A percentile compares a stretch with the other conserved stretches of the same genome.
Evolutionary conservation across 1,140 invertebrate species (phyloP).

Genomic region (Apis cerana): DNA sequence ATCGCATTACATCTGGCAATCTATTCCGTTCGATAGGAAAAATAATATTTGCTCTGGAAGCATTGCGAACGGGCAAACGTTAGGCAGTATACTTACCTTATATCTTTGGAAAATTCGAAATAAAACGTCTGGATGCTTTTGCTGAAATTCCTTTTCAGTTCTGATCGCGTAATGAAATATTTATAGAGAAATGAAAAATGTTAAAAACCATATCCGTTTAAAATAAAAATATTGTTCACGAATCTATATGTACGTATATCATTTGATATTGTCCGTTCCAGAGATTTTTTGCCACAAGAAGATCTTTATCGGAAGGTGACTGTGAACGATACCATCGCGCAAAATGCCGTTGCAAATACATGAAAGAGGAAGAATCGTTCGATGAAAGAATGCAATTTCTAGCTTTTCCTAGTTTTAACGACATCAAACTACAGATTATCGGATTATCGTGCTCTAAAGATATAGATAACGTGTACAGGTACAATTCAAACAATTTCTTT

Average conservation of each 20-base stretch:
- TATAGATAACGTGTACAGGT: conserved; percentile 63
- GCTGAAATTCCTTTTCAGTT: conserved; percentile 27
- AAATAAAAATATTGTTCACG: not conserved
- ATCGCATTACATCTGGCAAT: conserved; percentile 54
- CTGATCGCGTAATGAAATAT: conserved; percentile 16
- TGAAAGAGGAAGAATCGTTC: conserved; percentile 1
- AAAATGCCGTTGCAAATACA: conserved; percentile 21
- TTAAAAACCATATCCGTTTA: not conserved
- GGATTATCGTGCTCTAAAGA: conserved; percentile 69
- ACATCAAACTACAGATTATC: conserved; percentile 64
- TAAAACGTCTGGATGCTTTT: not conserved
- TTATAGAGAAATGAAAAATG: conserved; percentile 13
- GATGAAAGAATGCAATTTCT: conserved; percentile 49
- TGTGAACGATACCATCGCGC: conserved; percentile 38
- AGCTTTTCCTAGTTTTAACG: conserved; percentile 73
- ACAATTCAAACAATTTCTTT: not conserved
- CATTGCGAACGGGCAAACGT: conserved; percentile 36
- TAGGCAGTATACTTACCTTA: conserved; percentile 4
- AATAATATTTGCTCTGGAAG: conserved; percentile 72
- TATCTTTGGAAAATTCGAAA: conserved; percentile 33
- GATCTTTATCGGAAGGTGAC: conserved; percentile 71
- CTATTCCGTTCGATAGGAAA: conserved; percentile 62
- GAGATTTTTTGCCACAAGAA: conserved; percentile 52
- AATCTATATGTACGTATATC: not conserved
- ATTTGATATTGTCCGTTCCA: conserved; percentile 52